Evolutionary conservation across 1,140 invertebrate species (phyloP), one percentile per base, ranked within the genome.

Genomic region (Ooceraea biroi): DNA sequence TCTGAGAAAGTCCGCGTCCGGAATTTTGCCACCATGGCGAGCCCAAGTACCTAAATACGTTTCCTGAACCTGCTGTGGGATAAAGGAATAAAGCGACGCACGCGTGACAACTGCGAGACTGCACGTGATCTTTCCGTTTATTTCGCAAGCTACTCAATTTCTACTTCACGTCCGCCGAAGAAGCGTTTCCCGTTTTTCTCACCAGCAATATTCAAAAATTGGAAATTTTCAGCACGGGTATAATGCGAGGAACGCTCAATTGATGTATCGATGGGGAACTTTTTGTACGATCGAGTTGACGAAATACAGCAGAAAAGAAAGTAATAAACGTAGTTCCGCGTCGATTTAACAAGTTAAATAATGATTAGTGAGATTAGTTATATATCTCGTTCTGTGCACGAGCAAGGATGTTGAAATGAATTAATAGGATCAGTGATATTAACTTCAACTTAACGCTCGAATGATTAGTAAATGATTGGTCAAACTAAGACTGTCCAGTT

Each of bases 1-100:
- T 85, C 85, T 89, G 88, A 92, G 84, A 90, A 89, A 92, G 88
- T 91, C 90, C 87, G 78, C 89, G 86, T 78, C 91, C 89, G 89
- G 84, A 82, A 89, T 88, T 87, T 36, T 85, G 83, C 87, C 25
- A 61, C 84, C 87, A 87, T 60, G 88, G 61, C 78, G 88, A 85
- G 80, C 60, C 86, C 77, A 82, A 88, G 85, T 85, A 87, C 78
- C 88, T 90, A 85, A 88, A 89, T 88, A 73, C 83, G 86, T 88
- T 84, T 90, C 91, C 88, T 69, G 82, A 90, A 91, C 90, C 91
- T 92, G 91, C 86, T 91, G 87, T 83, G 85, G 85, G 73, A 87
- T 86, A 87, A 88, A 91, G 89, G 68, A 87, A 85, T 90, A 88
- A 89, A 87, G 83, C 87, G 69, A 82, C 77, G 36, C 57, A 57